These are phyloP conservation scores for Sciurus vulgaris DNA, from an alignment of 2,797 vertebrate genomes.

Conservation along the genomic window DNA sequence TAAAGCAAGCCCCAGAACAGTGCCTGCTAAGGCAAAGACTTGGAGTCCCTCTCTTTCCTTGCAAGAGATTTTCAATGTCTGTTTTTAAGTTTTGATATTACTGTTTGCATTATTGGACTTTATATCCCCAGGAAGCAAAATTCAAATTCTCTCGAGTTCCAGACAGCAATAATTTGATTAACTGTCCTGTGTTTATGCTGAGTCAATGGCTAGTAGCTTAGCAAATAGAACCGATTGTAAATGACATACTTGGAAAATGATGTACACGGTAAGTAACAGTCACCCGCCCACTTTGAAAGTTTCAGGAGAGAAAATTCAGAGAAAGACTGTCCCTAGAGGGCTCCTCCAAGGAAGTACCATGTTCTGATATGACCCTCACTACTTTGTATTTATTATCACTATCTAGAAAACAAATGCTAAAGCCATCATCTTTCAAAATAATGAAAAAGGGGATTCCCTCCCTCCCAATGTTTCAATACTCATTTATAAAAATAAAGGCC, in stretches of 20 bases:
- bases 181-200: not conserved
- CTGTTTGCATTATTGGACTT: not conserved
- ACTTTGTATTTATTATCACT: not conserved
- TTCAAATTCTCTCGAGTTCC: not conserved
- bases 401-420: not conserved
- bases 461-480: not conserved
- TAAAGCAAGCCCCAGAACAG: not conserved
- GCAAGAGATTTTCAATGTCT: not conserved
- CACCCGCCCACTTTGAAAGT: not conserved
- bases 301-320: not conserved
- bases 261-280: not conserved
- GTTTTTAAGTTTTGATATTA: slow-evolving; percentile 9
- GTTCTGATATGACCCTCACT: not conserved
- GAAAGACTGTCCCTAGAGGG: not conserved
- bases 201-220: slow-evolving; percentile 36
- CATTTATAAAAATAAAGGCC: slow-evolving; percentile 68
- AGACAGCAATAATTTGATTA: not conserved
- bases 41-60: not conserved
- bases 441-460: not conserved
- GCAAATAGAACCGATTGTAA: slow-evolving; percentile 54
- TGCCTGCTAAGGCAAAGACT: not conserved
- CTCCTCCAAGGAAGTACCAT: not conserved
- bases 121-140: not conserved
- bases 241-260: not conserved
- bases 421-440: not conserved